These are phyloP conservation scores for Calcarius lapponicus DNA, from an alignment of 2,797 vertebrate species.

Conservation along the genomic window DNA sequence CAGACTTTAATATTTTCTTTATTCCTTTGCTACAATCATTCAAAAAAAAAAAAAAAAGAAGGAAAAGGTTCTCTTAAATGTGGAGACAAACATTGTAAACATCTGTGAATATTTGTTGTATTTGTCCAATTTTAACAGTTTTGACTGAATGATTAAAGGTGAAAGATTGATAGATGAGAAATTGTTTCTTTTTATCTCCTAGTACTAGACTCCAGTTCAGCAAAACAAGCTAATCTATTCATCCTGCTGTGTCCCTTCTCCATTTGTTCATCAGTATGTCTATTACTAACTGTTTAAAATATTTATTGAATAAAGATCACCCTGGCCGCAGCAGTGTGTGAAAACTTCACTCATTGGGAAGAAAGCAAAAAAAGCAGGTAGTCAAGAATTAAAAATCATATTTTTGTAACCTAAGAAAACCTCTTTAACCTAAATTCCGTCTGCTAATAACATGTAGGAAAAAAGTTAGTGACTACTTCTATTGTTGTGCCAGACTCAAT, in stretches of 20 bases:
- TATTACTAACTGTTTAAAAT: neutral
- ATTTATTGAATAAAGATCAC: neutral
- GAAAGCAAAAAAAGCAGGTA: neutral
- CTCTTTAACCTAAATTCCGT: conserved; percentile 4
- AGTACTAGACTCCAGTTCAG: neutral
- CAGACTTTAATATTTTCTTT: neutral
- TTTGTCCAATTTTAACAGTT: neutral
- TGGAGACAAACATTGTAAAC: neutral
- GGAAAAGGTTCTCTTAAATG: neutral
- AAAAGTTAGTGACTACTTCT: conserved; percentile 9
- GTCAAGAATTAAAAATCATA: neutral
- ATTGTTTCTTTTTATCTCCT: neutral
- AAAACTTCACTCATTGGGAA: neutral
- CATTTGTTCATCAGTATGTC: neutral
- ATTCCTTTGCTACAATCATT: neutral
- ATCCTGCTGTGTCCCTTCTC: neutral
- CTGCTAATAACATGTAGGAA: neutral
- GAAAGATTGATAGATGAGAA: neutral
- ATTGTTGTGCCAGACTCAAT: neutral
- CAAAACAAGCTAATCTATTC: neutral
- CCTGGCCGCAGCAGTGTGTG: neutral
- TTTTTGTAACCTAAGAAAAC: neutral
- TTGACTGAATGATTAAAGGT: neutral
- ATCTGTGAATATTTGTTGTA: neutral
- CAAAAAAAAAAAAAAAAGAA: neutral